Base-by-base conservation (phyloP, 2,888 invertebrate genomes). In the Ischnus inquisitorius region DNA sequence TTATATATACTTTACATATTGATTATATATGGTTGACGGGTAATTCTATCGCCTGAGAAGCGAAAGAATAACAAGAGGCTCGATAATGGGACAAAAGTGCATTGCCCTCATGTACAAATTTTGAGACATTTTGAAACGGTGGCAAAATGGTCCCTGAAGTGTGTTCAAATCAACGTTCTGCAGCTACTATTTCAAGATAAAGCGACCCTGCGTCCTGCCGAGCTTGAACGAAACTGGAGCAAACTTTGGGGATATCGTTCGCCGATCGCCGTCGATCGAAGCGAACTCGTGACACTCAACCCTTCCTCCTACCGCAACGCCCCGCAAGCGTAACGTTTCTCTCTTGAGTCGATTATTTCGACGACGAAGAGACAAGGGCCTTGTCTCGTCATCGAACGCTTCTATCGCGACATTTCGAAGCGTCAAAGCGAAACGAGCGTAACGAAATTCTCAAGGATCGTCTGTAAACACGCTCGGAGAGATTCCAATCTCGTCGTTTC, bases 381-480 rank as follows among this genome's bases (percentile, higher is more conserved):
- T 54, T 19, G 64, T 34, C 76, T 65, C 78, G 78, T 82, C 83
- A 83, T 64, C 54, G 34, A 69, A 46, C 75, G 75, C n/a, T 71
- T 83, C 71, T 46, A 85, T 57, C 34, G 79, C 60, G 84, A 80
- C 83, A 87, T 85, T 87, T 85, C 64, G 82, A 67, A 75, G 16
- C 25, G 60, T 39, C 43, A 78, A 74, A 78, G 75, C 41, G 62
- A 76, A 62, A 68, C 65, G 69, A 67, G 39, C 34, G 67, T 39
- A 41, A n/a, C 41, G 75, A 57, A 48, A 79, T 72, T 71, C 72
- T 48, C 72, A 51, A 83, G 71, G 76, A 76, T 79, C 85, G 74
- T 22, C 25, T 75, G 75, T 83, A 79, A 85, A 86, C 83, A 72
- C 79, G 62, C 82, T 78, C 25, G 34, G 71, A 67, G 82, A 85